Evolutionary conservation across 2,888 invertebrate genomes (phyloP).

Genomic region (Dasysyrphus albostriatus): DNA sequence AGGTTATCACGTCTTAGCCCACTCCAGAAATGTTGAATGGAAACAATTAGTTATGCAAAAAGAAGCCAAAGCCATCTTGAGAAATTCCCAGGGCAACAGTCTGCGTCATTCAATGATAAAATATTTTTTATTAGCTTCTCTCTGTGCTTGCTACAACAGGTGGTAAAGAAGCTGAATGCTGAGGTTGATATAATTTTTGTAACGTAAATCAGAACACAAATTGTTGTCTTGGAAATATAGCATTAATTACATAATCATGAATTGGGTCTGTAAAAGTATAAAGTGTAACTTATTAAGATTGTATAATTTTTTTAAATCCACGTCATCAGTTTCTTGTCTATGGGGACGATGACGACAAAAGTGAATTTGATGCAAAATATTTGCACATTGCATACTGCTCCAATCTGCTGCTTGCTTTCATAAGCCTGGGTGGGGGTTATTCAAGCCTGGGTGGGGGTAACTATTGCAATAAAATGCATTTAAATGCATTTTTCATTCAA

Average conservation of each 20-base stretch:
- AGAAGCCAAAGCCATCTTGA: conserved; percentile 39
- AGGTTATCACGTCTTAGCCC: conserved; percentile 22
- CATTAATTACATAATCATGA: background rate
- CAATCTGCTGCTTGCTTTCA: too few species aligned
- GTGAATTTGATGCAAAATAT: too few species aligned
- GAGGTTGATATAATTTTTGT: background rate
- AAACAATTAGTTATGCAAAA: conserved; percentile 50
- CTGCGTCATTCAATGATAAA: conserved; percentile 11
- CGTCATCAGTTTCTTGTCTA: too few species aligned
- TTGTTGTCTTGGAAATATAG: background rate
- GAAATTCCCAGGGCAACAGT: background rate
- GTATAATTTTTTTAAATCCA: too few species aligned
- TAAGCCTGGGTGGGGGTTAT: too few species aligned
- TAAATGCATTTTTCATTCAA: too few species aligned
- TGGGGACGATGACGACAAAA: too few species aligned
- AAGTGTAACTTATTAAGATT: too few species aligned
- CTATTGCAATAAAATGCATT: too few species aligned
- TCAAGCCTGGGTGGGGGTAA: too few species aligned
- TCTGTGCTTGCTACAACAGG: background rate
- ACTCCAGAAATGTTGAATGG: background rate
- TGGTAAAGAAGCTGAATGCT: background rate
- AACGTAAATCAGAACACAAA: background rate
- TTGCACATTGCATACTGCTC: too few species aligned
- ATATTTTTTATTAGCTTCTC: background rate
- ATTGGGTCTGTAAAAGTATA: background rate